Base-by-base conservation (phyloP, 2,113 vertebrate genomes). In the Silurus meridionalis region DNA sequence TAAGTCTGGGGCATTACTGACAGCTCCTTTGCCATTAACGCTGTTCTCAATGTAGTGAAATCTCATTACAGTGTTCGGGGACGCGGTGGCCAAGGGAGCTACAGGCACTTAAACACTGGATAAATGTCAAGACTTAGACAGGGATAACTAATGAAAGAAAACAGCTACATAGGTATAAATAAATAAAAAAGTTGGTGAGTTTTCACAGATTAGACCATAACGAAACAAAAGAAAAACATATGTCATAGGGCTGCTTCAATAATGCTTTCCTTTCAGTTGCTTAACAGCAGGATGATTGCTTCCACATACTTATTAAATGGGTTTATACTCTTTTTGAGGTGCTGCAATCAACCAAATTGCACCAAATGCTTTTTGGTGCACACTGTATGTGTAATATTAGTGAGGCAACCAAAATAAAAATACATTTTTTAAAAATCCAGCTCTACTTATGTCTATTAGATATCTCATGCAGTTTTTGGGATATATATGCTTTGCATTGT, bases 41-140 rank as follows among this genome's bases (percentile, higher is more conserved):
- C 25, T n/a, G 9, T 83, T 83, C 63, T 55, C 66, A 80, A 53
- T 46, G 28, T 66, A 83, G 83, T 48, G 50, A 83, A 86, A 88
- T 88, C 81, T 83, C 84, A 86, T 86, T 83, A 83, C 61, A 7
- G 1, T 77, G 23, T 71, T 69, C 28, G 48, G 58, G 61, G 71
- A 61, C 21, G 28, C 80, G 23, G 77, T 53, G n/a, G 13, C 19
- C 10, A 77, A 63, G 66, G 14, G 25, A 86, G 75, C 57, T 48
- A 50, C 14, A 11, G 63, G 55, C 19, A 46, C 46, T 28, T 48
- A 17, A 23, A 19, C 75, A 52, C 15, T 52, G 80, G 71, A 57
- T 48, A 85, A 81, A 81, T 83, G 83, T 64, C 71, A 81, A 81
- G 13, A 52, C 60, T 8, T 60, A 69, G 50, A 57, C 66, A 61